Conservation (phyloP, 2,797 vertebrate species). For the Peromyscus nudipes region DNA sequence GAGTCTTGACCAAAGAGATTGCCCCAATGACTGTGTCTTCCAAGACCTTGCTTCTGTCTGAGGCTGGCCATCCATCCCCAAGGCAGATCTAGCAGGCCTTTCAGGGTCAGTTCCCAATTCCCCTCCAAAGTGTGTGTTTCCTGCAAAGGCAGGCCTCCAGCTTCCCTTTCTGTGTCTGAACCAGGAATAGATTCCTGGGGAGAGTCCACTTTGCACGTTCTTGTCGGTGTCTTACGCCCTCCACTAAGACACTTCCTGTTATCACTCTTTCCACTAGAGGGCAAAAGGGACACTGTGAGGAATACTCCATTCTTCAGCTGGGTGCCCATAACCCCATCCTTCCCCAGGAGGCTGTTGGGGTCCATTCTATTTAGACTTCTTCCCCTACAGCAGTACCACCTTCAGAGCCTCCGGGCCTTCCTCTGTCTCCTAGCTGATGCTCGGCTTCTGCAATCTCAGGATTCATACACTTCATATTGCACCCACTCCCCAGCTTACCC, state of each 20-base stretch:
- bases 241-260: not conserved
- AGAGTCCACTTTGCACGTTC: not conserved
- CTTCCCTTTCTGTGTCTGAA: constrained; percentile 33
- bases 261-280: not conserved
- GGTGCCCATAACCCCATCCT: too few relatives aligned
- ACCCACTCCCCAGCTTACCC: not conserved
- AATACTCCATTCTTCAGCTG: not conserved
- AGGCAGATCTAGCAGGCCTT: not conserved
- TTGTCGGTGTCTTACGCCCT: not conserved
- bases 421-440: not conserved
- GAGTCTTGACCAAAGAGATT: constrained; percentile 7
- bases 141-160: not conserved
- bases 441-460: not conserved
- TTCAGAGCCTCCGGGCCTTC: not conserved
- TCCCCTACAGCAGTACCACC: not conserved
- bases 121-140: not conserved
- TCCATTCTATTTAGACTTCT: not conserved
- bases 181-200: constrained; percentile 14
- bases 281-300: not conserved
- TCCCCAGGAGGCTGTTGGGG: not conserved
- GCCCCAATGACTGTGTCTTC: not conserved
- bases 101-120: constrained; percentile 4
- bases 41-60: not conserved
- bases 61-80: not conserved
- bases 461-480: not conserved